Evolutionary conservation across 2,888 invertebrate genomes (phyloP), one percentile per base, ranked within the genome.

Genomic region (Isotomurus palustris): DNA sequence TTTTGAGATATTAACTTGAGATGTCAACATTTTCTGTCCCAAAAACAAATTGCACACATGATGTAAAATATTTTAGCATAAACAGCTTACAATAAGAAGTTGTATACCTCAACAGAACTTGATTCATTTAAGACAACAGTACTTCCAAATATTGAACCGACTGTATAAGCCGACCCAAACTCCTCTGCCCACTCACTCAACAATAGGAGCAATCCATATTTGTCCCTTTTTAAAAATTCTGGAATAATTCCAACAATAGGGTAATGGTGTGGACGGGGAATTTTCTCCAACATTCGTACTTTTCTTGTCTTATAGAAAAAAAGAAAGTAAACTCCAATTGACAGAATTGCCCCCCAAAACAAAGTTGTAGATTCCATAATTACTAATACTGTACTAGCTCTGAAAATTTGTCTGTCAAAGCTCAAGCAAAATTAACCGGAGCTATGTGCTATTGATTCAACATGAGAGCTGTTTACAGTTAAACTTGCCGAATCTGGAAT

Each of bases 1-100:
- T 53, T 67, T 67, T 19, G 45, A 43, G 2, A 67, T 41, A 21
- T 65, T 58, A 14, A 51, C 48, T 45, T 58, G 59, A 1, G 64
- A 65, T 1, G 62, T 62, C 4, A 67, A 45, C 14, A 67, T 24
- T 67, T 67, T 65, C 65, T 67, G 29, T 17, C 41, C n/a, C 41
- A 41, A n/a, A n/a, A n/a, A n/a, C n/a, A n/a, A n/a, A n/a, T n/a
- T 41, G 32, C 32, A 32, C 8, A 32, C 8, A 32, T 10, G 8
- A 32, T 10, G 10, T 32, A 10, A 32, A 32, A 32, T 32, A 32
- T 32, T 10, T 12, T 10, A n/a, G n/a, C n/a, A n/a, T 40, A 40
- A 40, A 40, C 6, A 6, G 6, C 19, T 40, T 40, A 40, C 8
- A n/a, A n/a, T 40, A 40, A n/a, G 6, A 32, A 32, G 12, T 44